Conservation (phyloP, 2,797 vertebrate species). For the Aphelocoma californica region DNA sequence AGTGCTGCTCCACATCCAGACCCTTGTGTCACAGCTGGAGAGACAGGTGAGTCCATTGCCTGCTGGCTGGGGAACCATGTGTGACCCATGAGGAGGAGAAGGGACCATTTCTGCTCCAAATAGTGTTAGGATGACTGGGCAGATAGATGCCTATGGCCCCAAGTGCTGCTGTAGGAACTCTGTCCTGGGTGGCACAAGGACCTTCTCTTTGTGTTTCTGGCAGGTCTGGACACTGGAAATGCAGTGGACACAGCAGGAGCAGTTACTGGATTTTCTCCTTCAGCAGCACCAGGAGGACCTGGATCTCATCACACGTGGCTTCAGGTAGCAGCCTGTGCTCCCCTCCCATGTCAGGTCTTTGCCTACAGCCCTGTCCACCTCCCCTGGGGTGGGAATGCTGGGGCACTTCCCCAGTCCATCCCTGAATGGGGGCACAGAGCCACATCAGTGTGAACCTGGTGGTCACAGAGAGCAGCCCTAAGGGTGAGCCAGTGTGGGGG, state of each 20-base stretch:
- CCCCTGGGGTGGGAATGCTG: not conserved
- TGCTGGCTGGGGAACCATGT: not conserved
- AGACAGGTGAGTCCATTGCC: conserved; percentile 76
- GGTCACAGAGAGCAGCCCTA: not conserved
- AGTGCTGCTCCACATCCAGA: conserved; percentile 72
- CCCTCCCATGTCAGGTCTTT: not conserved
- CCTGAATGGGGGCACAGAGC: not conserved
- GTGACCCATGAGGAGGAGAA: not conserved
- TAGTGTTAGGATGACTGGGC: too few relatives aligned
- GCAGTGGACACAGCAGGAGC: conserved; percentile 79
- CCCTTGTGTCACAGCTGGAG: conserved; percentile 81
- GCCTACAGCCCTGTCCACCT: not conserved
- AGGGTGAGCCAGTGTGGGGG: fast-evolving
- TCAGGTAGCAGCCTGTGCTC: conserved; percentile 74
- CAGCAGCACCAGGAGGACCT: conserved; percentile 83
- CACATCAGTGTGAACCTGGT: fast-evolving
- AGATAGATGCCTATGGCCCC: not conserved
- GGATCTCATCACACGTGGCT: conserved; percentile 81
- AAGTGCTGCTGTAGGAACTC: not conserved
- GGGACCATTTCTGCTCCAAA: not conserved
- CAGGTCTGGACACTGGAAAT: conserved; percentile 85
- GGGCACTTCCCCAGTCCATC: not conserved
- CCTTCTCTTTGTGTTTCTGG: not conserved
- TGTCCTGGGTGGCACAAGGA: not conserved
- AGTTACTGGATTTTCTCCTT: conserved; percentile 82